Conservation (phyloP, 2,888 invertebrate genomes). For the Amphiduros pacificus region DNA sequence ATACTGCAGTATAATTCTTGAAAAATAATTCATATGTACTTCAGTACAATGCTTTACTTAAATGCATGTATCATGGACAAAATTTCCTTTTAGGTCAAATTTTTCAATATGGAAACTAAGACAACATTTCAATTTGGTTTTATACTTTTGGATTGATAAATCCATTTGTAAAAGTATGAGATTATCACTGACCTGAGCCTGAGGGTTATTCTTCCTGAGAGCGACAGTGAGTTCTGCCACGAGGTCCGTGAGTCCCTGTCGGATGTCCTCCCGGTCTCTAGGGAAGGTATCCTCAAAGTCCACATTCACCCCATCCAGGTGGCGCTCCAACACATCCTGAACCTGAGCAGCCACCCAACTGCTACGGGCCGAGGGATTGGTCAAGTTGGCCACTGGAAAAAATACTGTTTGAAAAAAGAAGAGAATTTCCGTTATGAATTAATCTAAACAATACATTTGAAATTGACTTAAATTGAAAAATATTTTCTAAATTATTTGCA, state of each 20-base stretch:
- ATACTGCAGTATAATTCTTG: too few relatives aligned
- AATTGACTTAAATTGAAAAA: too few relatives aligned
- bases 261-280: conserved; percentile 30
- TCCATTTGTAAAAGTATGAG: conserved; percentile 33
- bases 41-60: too few relatives aligned
- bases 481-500: too few relatives aligned
- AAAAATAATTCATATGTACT: too few relatives aligned
- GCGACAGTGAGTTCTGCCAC: conserved; percentile 43
- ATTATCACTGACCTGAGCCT: conserved; percentile 48
- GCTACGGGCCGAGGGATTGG: conserved; percentile 33
- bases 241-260: conserved; percentile 47
- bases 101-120: too few relatives aligned
- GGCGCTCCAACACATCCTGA: conserved; percentile 35
- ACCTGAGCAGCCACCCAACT: conserved; percentile 47
- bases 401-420: conserved; percentile 33
- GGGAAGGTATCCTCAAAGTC: conserved; percentile 56
- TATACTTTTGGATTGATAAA: too few relatives aligned
- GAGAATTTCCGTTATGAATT: too few relatives aligned
- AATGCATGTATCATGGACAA: too few relatives aligned
- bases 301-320: conserved; percentile 58
- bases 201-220: conserved; percentile 40
- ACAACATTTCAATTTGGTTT: too few relatives aligned
- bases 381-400: conserved; percentile 35
- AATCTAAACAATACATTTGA: too few relatives aligned
- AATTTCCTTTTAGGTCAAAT: too few relatives aligned